Evolutionary conservation across 1,140 invertebrate species (phyloP), one percentile per base, ranked within the genome.

Genomic region (Cherax destructor): DNA sequence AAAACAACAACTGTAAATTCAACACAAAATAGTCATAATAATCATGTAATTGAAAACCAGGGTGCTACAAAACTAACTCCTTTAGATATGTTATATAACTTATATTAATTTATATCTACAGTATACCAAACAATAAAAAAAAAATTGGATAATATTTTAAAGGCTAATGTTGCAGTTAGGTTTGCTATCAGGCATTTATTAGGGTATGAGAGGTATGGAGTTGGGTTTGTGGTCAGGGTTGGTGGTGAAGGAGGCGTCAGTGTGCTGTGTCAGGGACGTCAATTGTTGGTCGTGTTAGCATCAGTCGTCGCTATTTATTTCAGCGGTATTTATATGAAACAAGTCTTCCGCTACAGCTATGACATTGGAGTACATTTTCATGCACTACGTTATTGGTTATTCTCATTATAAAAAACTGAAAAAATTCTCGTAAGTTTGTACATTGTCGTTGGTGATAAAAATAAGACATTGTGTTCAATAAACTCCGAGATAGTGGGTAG

Each of bases 241-340:
- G 61, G 61, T 18, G 61, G 61, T 13, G 61, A 65, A 13, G 61
- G 61, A 18, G 61, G 61, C 1, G 61, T n/a, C 52, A 30, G 50
- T 61, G 30, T 61, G 11, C 41, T 47, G 50, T 4, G 21, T 50
- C 13, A 3, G n/a, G 21, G 47, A 49, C 41, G 59, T 13, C 41
- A 41, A 88, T 77, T 80, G 76, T 88, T 76, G 86, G 56, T 69
- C 86, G 77, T 88, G 76, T 79, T 41, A 79, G 52, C 74, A 78
- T 80, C 59, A 41, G 77, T 50, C 41, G 77, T 69, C 86, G 49
- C 86, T 88, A 88, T 88, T 88, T 88, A 88, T 88, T 87, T 56
- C 56, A 80, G 69, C 18, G 49, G 77, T 80, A 88, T 88, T 80
- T 88, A 80, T 88, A 80, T 88, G 78, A 61, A 69, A 76, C 24